phyloP scores from a whole-genome alignment of 2,113 vertebrate genomes.

The Hiodon tergisus region DNA sequence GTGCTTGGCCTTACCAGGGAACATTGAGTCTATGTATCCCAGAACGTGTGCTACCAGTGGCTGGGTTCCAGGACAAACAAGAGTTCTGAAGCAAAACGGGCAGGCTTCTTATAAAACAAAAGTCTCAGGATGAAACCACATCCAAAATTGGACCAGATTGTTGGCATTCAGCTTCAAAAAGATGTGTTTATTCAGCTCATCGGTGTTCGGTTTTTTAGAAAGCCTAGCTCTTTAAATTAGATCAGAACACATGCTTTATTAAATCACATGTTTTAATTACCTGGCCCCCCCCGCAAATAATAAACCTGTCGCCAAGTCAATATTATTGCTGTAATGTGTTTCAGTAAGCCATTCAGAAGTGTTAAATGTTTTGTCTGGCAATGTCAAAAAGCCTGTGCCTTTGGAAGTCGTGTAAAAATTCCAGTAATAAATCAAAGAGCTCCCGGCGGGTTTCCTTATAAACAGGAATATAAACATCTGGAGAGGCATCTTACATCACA shows the following conservation, averaged over 20 bases:
- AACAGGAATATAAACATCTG: not conserved
- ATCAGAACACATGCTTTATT: not conserved
- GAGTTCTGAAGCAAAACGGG: not conserved
- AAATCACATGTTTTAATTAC: not conserved
- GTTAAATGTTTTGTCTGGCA: slow-evolving; percentile 8
- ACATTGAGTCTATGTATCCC: not conserved
- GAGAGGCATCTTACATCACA: too few relatives aligned
- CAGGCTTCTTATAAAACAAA: not conserved
- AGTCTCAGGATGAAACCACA: not conserved
- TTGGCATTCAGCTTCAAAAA: not conserved
- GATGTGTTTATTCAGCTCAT: not conserved
- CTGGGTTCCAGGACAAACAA: slow-evolving; percentile 8
- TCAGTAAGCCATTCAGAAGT: not conserved
- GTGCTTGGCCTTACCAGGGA: not conserved
- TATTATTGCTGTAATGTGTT: not conserved
- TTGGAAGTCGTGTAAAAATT: not conserved
- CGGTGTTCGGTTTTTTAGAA: not conserved
- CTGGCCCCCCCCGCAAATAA: not conserved
- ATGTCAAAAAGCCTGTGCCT: not conserved
- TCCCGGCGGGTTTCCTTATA: not conserved
- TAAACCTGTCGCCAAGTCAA: not conserved
- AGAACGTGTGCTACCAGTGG: not conserved
- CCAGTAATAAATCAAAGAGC: not conserved
- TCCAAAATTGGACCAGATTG: not conserved
- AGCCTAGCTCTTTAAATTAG: not conserved